Evolutionary conservation across 1,140 invertebrate species (phyloP), one percentile per base, ranked within the genome.

Genomic region (Bombus fervidus): DNA sequence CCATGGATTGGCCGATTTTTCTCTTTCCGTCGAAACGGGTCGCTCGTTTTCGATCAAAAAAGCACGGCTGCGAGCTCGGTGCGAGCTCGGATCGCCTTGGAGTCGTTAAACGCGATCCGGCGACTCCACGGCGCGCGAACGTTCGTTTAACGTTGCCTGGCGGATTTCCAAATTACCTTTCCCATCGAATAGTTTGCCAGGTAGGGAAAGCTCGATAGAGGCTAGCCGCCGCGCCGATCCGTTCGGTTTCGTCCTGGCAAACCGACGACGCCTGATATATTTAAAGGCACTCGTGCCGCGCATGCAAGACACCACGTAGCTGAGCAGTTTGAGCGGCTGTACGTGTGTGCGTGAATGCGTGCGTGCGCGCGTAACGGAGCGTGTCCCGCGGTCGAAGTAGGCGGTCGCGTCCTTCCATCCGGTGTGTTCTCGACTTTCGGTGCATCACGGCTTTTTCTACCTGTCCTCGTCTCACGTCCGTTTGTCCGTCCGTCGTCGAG

Each of bases 351-450:
- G 47, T 1, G 13, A 22, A 78, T 69, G 37, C 15, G 62, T 90
- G 68, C 13, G 73, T 41, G 74, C 68, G 83, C 69, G 88, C 78
- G 85, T 90, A 90, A 90, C 85, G 88, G 89, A 87, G 89, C 89
- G 89, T 90, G 88, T 90, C 86, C 82, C 73, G 82, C 69, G 88
- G 87, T 87, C 89, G 72, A 86, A 90, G 89, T 89, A 90, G 89
- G 89, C 89, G 86, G 89, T 88, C 86, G 89, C 77, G 79, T 77
- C 81, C 72, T 57, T 86, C 89, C 85, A 88, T 90, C 88, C 87
- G 76, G 77, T 83, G 80, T 25, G 53, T 83, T 84, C n/a, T 72
- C 86, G 39, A 81, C 71, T 91, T 91, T 91, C 83, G 80, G 86
- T 88, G 87, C 81, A 81, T 72, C 69, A 73, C 77, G 79, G 68